phyloP scores from a whole-genome alignment of 2,113 vertebrate species.

The Ciconia boyciana region DNA sequence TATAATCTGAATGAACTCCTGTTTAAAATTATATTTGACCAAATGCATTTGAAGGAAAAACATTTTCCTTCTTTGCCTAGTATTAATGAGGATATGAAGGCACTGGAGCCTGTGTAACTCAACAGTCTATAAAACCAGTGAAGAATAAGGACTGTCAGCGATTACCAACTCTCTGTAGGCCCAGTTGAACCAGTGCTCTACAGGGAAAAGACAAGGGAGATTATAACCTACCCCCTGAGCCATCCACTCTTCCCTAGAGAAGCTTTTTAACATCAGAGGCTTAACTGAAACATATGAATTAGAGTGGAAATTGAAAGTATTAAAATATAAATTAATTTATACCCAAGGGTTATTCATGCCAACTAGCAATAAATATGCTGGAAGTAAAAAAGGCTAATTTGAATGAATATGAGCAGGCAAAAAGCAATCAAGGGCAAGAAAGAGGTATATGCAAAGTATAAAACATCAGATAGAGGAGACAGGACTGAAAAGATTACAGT shows the following conservation, averaged over 20 bases:
- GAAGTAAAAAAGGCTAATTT: conserved; percentile 56
- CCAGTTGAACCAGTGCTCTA: background rate
- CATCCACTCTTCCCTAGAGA: conserved; percentile 11
- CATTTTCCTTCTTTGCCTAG: background rate
- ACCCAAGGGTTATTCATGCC: conserved; percentile 57
- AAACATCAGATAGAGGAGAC: background rate
- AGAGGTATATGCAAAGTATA: conserved; percentile 31
- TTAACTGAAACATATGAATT: conserved; percentile 64
- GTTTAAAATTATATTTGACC: background rate
- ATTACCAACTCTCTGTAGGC: background rate
- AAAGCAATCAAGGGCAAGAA: conserved; percentile 62
- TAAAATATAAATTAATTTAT: conserved; percentile 73
- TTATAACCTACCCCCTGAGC: conserved; percentile 41
- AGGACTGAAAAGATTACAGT: background rate
- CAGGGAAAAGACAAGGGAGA: background rate
- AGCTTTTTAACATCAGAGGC: conserved; percentile 17
- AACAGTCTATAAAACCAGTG: background rate
- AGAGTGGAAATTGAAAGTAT: conserved; percentile 66
- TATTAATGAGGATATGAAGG: background rate
- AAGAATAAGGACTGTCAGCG: conserved; percentile 2
- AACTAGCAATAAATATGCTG: conserved; percentile 64
- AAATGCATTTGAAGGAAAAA: background rate
- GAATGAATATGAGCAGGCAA: conserved; percentile 37
- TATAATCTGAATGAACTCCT: background rate
- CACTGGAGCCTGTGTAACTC: background rate